These are phyloP conservation scores for Corapipo altera DNA, from an alignment of 2,113 vertebrate genomes.

Conservation along the genomic window DNA sequence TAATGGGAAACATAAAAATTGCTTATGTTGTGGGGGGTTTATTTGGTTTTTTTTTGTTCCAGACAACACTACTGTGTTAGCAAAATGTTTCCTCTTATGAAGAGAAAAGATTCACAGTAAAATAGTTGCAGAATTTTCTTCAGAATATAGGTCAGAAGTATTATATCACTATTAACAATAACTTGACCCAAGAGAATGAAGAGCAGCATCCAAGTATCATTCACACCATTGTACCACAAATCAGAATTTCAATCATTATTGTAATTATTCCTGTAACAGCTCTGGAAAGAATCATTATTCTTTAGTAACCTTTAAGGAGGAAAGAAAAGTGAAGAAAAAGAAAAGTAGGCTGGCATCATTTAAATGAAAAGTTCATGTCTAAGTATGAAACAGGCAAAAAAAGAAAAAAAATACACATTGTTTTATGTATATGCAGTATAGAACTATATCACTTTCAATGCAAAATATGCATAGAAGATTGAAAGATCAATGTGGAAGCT, in stretches of 20 bases:
- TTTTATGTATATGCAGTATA: background rate
- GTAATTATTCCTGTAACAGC: conserved; percentile 20
- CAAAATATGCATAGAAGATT: conserved; percentile 38
- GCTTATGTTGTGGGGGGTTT: background rate
- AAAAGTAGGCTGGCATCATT: conserved; percentile 16
- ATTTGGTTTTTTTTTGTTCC: background rate
- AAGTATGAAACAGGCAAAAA: conserved; percentile 20
- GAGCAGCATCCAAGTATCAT: background rate
- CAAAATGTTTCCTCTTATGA: background rate
- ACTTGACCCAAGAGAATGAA: background rate
- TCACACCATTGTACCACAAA: conserved; percentile 12
- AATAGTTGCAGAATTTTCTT: background rate
- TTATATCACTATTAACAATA: background rate
- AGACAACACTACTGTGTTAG: background rate
- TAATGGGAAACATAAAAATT: background rate
- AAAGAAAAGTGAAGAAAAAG: conserved; percentile 20
- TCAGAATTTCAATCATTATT: background rate
- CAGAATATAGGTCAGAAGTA: background rate
- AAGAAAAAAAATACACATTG: background rate
- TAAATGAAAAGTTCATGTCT: conserved; percentile 53
- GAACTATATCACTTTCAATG: background rate
- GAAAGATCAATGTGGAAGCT: conserved; percentile 43
- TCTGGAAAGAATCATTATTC: background rate
- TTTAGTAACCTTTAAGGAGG: background rate
- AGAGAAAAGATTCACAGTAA: background rate